Base-by-base conservation (phyloP, 2,888 invertebrate genomes). In the Rosalia funebris region DNA sequence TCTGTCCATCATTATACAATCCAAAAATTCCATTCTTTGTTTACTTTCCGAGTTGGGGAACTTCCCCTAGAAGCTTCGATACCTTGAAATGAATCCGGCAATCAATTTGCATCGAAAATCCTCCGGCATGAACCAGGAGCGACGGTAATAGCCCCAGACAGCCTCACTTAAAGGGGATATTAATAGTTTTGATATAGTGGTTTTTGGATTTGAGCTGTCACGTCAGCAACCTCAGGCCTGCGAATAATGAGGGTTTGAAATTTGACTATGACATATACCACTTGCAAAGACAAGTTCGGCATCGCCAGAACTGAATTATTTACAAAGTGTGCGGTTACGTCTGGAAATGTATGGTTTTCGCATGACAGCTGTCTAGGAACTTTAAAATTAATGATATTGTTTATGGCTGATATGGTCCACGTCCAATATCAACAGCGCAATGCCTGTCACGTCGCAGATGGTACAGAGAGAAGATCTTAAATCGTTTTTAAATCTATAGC, bases 321-420 rank as follows among this genome's bases (percentile, higher is more conserved):
- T 39, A 25, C 37, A 25, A 50, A 50, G 36, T 39, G 39, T 41
- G 39, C 12, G 50, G 50, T 25, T 39, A 50, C 25, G 25, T 3
- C 50, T 25, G 50, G 25, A 50, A 50, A 20, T 25, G 39, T 39
- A 37, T 15, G 14, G 50, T 34, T 41, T 5, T 19, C n/a, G 19
- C 39, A 20, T 50, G 50, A 50, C 50, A 31, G 50, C 20, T 39
- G 50, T 39, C 20, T 39, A 14, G 25, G 50, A 50, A 50, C 25
- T 50, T 41, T 50, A 50, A 50, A 39, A 50, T 50, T 50, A 50
- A 50, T 50, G 50, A 37, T 31, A 50, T 50, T 37, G 50, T 50
- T 50, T 15, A 50, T 50, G 20, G 20, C 36, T 39, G 11, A 15
- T 50, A 36, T 39, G 31, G 14, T 31, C 12, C 12, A 14, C 4